Evolutionary conservation across 64 coral and sea anemone genomes (phyloP).

Genomic region (Hydrozoanthus tunicans): DNA sequence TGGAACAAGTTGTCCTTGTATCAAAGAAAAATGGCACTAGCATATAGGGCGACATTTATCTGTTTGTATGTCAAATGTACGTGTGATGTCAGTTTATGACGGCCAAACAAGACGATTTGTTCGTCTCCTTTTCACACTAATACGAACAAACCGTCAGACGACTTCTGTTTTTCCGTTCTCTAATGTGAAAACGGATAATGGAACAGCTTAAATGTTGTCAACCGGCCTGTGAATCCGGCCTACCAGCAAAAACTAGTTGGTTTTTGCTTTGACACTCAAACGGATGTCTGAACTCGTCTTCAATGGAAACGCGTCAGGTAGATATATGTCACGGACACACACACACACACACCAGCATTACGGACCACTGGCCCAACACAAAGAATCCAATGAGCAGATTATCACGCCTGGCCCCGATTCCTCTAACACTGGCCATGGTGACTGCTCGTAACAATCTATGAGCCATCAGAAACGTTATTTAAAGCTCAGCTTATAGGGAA

Average conservation of each 20-base stretch:
- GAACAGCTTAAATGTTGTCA: neutral
- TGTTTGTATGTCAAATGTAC: too few species aligned
- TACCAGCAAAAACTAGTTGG: neutral
- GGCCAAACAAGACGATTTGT: neutral
- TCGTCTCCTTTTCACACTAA: neutral
- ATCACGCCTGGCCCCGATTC: neutral
- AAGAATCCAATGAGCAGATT: neutral
- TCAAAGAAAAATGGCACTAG: too few species aligned
- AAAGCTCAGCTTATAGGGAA: neutral
- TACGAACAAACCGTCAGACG: neutral
- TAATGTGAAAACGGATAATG: too few species aligned
- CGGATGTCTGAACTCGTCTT: neutral
- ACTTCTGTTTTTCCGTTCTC: neutral
- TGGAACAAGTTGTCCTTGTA: too few species aligned
- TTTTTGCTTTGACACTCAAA: neutral
- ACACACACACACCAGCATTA: neutral
- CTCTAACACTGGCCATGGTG: neutral
- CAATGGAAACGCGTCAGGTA: constrained; percentile 15
- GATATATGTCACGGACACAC: neutral
- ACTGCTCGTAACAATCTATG: neutral
- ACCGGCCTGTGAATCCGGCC: neutral
- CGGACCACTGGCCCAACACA: neutral
- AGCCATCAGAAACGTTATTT: neutral
- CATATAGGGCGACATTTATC: too few species aligned
- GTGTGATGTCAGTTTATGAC: neutral